phyloP scores from a whole-genome alignment of 2,113 vertebrate species.

The Spilogale gracilis region DNA sequence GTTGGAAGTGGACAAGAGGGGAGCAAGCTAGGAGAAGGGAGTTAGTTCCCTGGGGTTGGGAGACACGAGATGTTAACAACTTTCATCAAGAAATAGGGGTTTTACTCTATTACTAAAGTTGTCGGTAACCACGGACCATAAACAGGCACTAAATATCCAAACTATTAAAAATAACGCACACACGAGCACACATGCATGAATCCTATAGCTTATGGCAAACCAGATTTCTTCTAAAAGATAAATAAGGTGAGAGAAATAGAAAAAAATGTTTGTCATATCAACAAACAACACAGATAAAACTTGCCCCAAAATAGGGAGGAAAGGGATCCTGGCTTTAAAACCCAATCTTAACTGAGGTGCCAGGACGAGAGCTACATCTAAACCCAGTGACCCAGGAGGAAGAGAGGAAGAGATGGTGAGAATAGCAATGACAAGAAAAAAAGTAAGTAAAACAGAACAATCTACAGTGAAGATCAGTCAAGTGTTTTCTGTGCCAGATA shows the following conservation, averaged over 20 bases:
- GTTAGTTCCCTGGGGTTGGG: neutral
- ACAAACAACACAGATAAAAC: neutral
- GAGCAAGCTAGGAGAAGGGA: neutral
- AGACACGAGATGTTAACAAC: neutral
- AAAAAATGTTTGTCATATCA: neutral
- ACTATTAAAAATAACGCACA: neutral
- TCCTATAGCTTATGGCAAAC: neutral
- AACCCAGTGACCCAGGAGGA: neutral
- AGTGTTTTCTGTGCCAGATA: neutral
- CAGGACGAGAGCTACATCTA: fast-evolving
- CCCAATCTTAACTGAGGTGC: neutral
- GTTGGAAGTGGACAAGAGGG: neutral
- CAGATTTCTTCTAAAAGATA: neutral
- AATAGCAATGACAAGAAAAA: neutral
- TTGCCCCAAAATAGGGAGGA: neutral
- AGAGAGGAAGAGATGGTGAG: fast-evolving
- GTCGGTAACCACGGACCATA: too few relatives aligned
- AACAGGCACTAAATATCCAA: neutral
- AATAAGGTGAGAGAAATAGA: neutral
- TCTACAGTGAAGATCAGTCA: neutral
- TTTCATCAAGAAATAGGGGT: neutral
- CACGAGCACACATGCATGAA: neutral
- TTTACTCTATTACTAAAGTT: neutral
- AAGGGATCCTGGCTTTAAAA: neutral
- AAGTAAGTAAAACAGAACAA: neutral